phyloP scores from a whole-genome alignment of 1,140 invertebrate genomes.

The Littorina saxatilis region DNA sequence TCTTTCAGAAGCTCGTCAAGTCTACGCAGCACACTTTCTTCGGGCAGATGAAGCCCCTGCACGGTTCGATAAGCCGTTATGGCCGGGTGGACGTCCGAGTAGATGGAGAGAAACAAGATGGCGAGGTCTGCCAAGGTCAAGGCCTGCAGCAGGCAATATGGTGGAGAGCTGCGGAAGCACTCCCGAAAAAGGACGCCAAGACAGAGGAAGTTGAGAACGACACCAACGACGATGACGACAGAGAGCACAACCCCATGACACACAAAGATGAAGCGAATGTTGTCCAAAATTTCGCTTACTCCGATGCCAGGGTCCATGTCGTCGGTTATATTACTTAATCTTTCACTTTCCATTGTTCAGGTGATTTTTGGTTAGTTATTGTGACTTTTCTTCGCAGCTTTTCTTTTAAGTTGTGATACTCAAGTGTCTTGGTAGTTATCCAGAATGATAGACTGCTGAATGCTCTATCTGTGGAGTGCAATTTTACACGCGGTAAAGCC shows the following conservation, averaged over 20 bases:
- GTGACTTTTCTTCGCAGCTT: too few species aligned
- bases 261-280: conserved; percentile 31
- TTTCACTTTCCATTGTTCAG: too few species aligned
- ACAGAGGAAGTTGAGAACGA: conserved; percentile 27
- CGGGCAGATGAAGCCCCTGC: background rate
- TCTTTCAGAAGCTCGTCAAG: background rate
- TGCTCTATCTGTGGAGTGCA: too few species aligned
- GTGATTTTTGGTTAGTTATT: too few species aligned
- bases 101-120: conserved; percentile 18
- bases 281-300: conserved; percentile 16
- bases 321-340: too few species aligned
- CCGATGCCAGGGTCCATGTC: conserved; percentile 12
- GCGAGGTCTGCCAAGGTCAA: conserved; percentile 24
- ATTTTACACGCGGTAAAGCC: too few species aligned
- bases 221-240: conserved; percentile 17
- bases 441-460: too few species aligned
- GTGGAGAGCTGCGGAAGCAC: conserved; percentile 10
- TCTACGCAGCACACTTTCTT: background rate
- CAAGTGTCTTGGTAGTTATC: too few species aligned
- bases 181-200: conserved; percentile 4
- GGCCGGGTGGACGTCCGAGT: conserved; percentile 32
- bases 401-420: too few species aligned
- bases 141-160: conserved; percentile 34
- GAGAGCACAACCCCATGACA: conserved; percentile 20
- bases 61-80: background rate